A percentile compares a stretch with the other conserved stretches of the same genome.
Conservation (phyloP, 2,113 vertebrate genomes). For the Corythornis vintsioides region DNA sequence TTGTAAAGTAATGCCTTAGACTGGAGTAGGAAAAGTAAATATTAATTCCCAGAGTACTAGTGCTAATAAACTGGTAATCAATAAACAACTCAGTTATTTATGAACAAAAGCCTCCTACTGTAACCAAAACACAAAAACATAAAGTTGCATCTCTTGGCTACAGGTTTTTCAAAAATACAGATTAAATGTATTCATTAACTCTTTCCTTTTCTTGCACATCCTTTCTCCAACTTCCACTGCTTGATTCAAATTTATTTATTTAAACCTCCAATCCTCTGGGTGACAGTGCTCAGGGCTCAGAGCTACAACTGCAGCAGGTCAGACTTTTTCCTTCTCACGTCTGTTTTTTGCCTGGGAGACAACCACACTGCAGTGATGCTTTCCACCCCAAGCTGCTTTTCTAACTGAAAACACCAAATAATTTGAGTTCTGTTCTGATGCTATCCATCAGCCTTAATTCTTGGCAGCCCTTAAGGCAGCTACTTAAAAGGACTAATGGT, state of each 20-base stretch:
- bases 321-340: background rate
- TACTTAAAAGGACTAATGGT: constrained; percentile 54
- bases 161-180: background rate
- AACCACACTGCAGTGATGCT: background rate
- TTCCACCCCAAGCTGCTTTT: background rate
- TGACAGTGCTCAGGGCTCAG: background rate
- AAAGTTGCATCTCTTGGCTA: background rate
- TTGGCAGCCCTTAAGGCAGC: constrained; percentile 36
- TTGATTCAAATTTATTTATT: background rate
- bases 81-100: background rate
- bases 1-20: background rate
- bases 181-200: background rate
- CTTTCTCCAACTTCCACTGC: background rate
- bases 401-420: background rate
- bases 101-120: background rate
- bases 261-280: background rate
- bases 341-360: background rate
- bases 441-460: constrained; percentile 35
- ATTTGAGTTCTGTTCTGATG: constrained; percentile 19
- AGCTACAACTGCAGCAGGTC: background rate
- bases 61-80: background rate
- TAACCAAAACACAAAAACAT: background rate
- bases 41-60: background rate
- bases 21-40: background rate
- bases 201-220: background rate